Percentiles rank a stretch among this genome's conserved stretches.
phyloP scores from a whole-genome alignment of 2,888 invertebrate species.

The Drosophila stalkeri region DNA sequence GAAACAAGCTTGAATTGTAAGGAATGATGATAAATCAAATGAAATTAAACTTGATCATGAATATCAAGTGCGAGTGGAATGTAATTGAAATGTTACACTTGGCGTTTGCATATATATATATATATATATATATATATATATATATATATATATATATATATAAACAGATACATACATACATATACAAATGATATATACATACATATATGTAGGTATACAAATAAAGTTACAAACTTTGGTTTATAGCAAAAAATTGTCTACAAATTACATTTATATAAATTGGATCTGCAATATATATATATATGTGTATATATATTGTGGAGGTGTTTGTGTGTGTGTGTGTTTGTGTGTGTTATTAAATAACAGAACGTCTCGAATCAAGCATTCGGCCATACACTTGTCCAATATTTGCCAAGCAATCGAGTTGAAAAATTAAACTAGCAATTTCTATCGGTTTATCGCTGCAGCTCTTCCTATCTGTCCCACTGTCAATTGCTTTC shows the following conservation, averaged over 20 bases:
- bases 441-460: conserved; percentile 69
- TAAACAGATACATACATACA: conserved; percentile 24
- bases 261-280: conserved; percentile 68
- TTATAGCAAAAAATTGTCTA: conserved; percentile 62
- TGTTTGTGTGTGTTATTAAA: conserved; percentile 53
- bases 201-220: conserved; percentile 42
- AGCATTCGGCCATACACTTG: conserved; percentile 57
- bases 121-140: conserved; percentile 27
- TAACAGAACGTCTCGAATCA: conserved; percentile 62
- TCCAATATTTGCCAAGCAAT: conserved; percentile 77
- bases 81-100: conserved; percentile 22
- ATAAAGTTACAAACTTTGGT: conserved; percentile 54
- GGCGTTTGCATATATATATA: too few relatives aligned
- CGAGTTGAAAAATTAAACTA: conserved; percentile 73
- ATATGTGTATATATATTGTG: conserved; percentile 2
- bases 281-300: conserved; percentile 39
- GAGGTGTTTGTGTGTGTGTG: not conserved
- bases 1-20: not conserved
- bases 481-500: conserved; percentile 25
- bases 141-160: conserved; percentile 25
- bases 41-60: conserved; percentile 34
- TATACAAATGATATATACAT: conserved; percentile 29
- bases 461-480: conserved; percentile 29
- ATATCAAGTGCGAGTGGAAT: conserved; percentile 33
- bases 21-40: not conserved